Base-by-base conservation (phyloP, 2,797 vertebrate species). In the Todus mexicanus region DNA sequence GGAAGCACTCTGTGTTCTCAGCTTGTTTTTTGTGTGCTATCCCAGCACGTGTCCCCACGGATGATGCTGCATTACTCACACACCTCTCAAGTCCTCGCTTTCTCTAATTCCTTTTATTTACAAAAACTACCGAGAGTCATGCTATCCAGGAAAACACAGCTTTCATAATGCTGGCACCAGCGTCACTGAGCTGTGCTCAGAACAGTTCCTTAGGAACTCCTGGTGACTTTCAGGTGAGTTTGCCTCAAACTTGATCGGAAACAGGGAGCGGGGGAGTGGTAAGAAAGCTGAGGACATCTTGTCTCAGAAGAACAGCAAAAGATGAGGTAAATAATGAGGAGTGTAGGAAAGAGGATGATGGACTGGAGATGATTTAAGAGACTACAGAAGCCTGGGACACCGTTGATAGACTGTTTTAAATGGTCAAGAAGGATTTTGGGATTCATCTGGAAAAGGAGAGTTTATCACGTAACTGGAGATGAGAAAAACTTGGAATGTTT, bases 61-160 rank as follows among this genome's bases (percentile, higher is more conserved):
- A 89, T 87, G 93, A 89, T 72, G 92, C 60, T 90, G 89, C 40
- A 96, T 94, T 96, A 94, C 89, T 96, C 96, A 96, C 51, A 63
- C 64, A 84, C 71, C 74, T 93, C 77, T 86, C 10, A 14, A 91
- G 68, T 88, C 63, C 75, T 80, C 65, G 57, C 66, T 65, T 60
- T 79, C 75, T 87, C 69, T 85, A 87, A 85, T 81, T 92, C 63
- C 51, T 90, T 92, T 92, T 60, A 94, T 95, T 94, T 91, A 84
- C 51, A 45, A 31, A 65, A 75, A 13, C 63, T 20, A 11, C 2
- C 14, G 94, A 35, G 45, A 93, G 61, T 94, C 92, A 71, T 69
- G 59, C 45, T 93, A 64, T 90, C 93, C 84, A 92, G 92, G 92
- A 96, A 94, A 94, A 54, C 77, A 79, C 64, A 80, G 77, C 40